Evolutionary conservation across 2,797 vertebrate species (phyloP).

Genomic region (Xyrichtys novacula): DNA sequence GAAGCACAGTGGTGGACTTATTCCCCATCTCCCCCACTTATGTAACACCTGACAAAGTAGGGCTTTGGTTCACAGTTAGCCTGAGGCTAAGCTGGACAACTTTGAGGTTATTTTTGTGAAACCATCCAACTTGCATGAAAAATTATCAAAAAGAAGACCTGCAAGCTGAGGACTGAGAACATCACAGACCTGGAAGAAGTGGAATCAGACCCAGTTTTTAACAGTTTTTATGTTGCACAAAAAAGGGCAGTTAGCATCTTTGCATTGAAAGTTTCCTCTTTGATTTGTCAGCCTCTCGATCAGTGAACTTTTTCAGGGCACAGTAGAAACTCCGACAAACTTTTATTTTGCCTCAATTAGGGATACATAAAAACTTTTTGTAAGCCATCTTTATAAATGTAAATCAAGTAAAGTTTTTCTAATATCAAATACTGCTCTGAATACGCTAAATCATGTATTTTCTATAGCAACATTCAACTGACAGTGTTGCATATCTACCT

Average conservation of each 20-base stretch:
- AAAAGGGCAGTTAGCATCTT: neutral
- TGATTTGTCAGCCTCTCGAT: neutral
- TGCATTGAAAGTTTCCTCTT: too few species aligned
- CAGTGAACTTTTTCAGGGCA: too few species aligned
- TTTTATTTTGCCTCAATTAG: too few species aligned
- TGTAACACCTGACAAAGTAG: neutral
- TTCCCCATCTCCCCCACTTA: neutral
- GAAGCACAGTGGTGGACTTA: neutral
- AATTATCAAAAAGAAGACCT: neutral
- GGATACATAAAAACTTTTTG: too few species aligned
- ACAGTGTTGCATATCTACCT: too few species aligned
- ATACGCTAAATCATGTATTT: too few species aligned
- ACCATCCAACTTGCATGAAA: neutral
- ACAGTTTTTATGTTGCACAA: neutral
- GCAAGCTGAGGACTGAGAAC: neutral
- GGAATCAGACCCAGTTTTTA: neutral
- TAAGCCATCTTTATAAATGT: too few species aligned
- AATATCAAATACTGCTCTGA: too few species aligned
- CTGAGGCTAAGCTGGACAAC: neutral
- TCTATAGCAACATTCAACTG: too few species aligned
- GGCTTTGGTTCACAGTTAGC: slow-evolving; percentile 4
- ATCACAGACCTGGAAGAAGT: neutral
- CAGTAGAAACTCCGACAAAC: too few species aligned
- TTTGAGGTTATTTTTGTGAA: slow-evolving; percentile 8
- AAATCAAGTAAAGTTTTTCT: too few species aligned